A percentile compares a stretch with the other conserved stretches of the same genome.
phyloP scores from a whole-genome alignment of 2,888 invertebrate species.

The Drosophila ezoana region DNA sequence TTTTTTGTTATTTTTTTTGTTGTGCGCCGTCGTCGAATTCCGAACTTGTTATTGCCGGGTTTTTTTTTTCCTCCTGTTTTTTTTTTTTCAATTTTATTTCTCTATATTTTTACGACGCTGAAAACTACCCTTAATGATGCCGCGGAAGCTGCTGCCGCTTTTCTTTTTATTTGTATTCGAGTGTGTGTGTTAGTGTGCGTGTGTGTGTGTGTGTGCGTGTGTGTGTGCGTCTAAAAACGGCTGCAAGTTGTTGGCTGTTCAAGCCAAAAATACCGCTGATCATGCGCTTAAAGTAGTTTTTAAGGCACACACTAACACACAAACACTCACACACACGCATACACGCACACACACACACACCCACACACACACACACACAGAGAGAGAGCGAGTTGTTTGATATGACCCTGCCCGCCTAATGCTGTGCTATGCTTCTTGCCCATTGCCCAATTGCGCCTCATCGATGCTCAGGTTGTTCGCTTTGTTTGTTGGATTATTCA shows the following conservation, averaged over 20 bases:
- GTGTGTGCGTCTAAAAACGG: slow-evolving; percentile 20
- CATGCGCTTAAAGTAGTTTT: slow-evolving; percentile 68
- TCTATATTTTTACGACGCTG: slow-evolving; percentile 82
- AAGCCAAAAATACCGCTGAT: slow-evolving; percentile 66
- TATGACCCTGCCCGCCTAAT: slow-evolving; percentile 50
- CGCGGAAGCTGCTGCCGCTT: slow-evolving; percentile 59
- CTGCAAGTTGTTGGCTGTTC: slow-evolving; percentile 44
- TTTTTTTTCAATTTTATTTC: slow-evolving; percentile 81
- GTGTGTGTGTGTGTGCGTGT: background rate
- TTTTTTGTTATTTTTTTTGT: slow-evolving; percentile 1
- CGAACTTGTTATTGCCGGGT: slow-evolving; percentile 64
- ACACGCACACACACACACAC: slow-evolving; percentile 4
- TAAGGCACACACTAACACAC: slow-evolving; percentile 24
- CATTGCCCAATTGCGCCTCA: slow-evolving; percentile 39
- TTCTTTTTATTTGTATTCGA: slow-evolving; percentile 10
- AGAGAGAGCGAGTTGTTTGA: slow-evolving; percentile 10
- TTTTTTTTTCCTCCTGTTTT: slow-evolving; percentile 9
- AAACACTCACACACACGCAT: slow-evolving; percentile 3
- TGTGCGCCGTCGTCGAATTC: slow-evolving; percentile 40
- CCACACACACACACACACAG: background rate
- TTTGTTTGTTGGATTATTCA: slow-evolving; percentile 10
- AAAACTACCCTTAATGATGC: slow-evolving; percentile 82
- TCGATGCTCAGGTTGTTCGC: slow-evolving; percentile 54
- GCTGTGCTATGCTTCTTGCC: slow-evolving; percentile 59
- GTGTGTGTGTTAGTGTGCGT: slow-evolving; percentile 16